Evolutionary conservation across 2,113 vertebrate species (phyloP), one percentile per base, ranked within the genome.

Genomic region (Lasiurus cinereus): DNA sequence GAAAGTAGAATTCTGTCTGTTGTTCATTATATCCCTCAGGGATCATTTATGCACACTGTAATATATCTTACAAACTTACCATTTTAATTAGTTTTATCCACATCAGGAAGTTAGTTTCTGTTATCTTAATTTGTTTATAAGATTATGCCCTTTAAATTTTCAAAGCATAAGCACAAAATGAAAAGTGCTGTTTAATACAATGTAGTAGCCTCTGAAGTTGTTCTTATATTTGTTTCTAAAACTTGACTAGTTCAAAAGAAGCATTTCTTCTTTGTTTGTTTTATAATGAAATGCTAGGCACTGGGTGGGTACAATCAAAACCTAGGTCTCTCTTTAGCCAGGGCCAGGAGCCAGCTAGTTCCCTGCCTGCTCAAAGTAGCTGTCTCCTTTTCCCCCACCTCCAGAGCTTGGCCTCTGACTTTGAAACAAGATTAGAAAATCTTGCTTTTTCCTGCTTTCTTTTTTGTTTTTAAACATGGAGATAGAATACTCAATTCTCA

Each of bases 121-220:
- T 78, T 72, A 56, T 43, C 33, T 72, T 92, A 10, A 80, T 84
- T 31, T 96, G 66, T 72, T 93, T 77, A 16, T 80, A 54, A 93
- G 43, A 72, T 62, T 54, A 21, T 59, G 69, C 6, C 11, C 43
- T 93, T 88, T 82, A 52, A 62, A 78, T 85, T 87, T 90, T 94
- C 22, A 78, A 7, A 21, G 6, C 48, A 80, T 77, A 90, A 73
- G 21, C 7, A 48, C 76, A 90, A 88, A 77, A 76, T 86, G 33
- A 21, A 84, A 36, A 11, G 12, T 52, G 6, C n/a, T 8, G 4
- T 83, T 94, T 82, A 46, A 73, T 43, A 76, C 50, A 89, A 21
- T n/a, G n/a, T 5, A 94, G 4, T 13, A 29, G 12, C 56, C 67
- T 52, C 79, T 54, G 54, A 83, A 66, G 46, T 74, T 69, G 7